These are phyloP conservation scores for Micropterix aruncella DNA, from an alignment of 2,888 invertebrate genomes.

Conservation along the genomic window DNA sequence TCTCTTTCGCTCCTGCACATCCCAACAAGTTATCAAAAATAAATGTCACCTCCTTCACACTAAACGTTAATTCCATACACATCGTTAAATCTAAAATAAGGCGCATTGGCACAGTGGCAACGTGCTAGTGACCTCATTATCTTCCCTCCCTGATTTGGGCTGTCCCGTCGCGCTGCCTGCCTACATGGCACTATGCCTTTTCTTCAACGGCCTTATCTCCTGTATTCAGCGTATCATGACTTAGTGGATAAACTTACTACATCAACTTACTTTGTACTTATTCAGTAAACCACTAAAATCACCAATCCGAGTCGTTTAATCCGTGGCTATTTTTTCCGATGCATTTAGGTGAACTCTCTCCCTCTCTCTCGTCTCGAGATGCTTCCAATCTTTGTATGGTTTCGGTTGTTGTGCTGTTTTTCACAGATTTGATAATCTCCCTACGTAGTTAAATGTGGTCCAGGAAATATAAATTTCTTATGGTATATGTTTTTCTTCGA, in stretches of 20 bases:
- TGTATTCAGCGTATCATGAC: not conserved
- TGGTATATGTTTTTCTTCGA: too few relatives aligned
- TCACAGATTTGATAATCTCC: too few relatives aligned
- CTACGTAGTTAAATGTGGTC: too few relatives aligned
- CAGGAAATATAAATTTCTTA: too few relatives aligned
- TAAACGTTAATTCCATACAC: too few relatives aligned
- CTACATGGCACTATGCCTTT: not conserved
- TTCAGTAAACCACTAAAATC: not conserved
- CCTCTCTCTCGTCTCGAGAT: too few relatives aligned
- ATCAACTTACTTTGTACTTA: not conserved
- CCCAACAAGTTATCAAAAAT: slow-evolving; percentile 37
- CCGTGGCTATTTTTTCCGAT: too few relatives aligned
- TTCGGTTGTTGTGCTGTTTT: too few relatives aligned
- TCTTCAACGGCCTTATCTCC: not conserved
- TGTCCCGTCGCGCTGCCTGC: slow-evolving; percentile 17
- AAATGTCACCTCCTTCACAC: slow-evolving; percentile 13
- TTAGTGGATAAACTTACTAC: not conserved
- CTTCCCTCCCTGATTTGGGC: slow-evolving; percentile 14
- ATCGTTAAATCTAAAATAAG: slow-evolving; percentile 8
- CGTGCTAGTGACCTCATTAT: slow-evolving; percentile 5
- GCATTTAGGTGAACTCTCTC: too few relatives aligned
- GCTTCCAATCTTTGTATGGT: too few relatives aligned
- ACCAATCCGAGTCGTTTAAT: not conserved
- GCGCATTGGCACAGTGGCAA: slow-evolving; percentile 6
- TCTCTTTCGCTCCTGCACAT: too few relatives aligned